phyloP scores from a whole-genome alignment of 1,140 invertebrate species.

The Trichoplusia ni region DNA sequence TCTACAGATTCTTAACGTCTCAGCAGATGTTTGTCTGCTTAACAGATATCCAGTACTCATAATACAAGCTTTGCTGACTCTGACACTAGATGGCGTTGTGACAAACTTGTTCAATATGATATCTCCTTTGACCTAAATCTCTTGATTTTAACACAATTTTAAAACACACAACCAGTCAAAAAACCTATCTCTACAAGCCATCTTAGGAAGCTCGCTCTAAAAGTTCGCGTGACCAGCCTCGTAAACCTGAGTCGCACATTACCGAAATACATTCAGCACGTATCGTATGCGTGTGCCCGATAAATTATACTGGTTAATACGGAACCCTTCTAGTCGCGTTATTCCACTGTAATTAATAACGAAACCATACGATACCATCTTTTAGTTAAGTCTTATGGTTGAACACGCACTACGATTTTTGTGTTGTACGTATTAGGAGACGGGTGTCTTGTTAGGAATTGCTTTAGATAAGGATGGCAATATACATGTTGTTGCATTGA shows the following conservation, averaged over 20 bases:
- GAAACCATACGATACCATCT: conserved; percentile 49
- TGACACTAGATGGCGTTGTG: too few species aligned
- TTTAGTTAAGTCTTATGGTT: conserved; percentile 32
- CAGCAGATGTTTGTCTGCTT: too few species aligned
- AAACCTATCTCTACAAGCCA: background rate
- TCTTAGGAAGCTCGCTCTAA: background rate
- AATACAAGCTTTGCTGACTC: too few species aligned
- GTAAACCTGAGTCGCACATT: conserved; percentile 49
- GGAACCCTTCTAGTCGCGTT: conserved; percentile 50
- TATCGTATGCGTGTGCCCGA: conserved; percentile 41
- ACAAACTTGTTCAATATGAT: too few species aligned
- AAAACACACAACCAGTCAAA: too few species aligned
- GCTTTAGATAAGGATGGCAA: too few species aligned
- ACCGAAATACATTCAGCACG: conserved; percentile 51
- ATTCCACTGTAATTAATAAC: conserved; percentile 60
- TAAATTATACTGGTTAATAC: conserved; percentile 56
- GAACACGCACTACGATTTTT: conserved; percentile 39
- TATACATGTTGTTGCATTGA: too few species aligned
- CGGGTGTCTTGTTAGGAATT: background rate
- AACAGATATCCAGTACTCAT: too few species aligned
- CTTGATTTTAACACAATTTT: too few species aligned
- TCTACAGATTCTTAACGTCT: too few species aligned
- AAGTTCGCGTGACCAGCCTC: conserved; percentile 46
- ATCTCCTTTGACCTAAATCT: too few species aligned
- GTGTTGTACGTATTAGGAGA: conserved; percentile 23